Conservation (phyloP, 2,113 vertebrate genomes). For the Butorides virescens region DNA sequence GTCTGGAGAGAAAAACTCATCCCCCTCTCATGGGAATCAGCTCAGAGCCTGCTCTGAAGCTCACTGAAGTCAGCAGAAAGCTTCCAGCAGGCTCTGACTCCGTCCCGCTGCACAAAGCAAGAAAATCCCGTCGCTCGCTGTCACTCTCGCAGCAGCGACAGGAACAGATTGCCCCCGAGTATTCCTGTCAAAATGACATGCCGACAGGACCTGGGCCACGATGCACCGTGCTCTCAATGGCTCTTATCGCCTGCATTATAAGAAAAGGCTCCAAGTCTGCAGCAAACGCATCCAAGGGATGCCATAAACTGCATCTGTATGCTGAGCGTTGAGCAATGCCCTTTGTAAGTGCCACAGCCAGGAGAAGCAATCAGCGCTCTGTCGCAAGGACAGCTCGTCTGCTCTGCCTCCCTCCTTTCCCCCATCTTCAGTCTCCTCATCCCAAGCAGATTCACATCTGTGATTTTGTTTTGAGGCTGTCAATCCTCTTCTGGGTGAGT, state of each 20-base stretch:
- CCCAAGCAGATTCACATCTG: not conserved
- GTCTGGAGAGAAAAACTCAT: not conserved
- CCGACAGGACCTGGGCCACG: not conserved
- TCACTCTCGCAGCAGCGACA: not conserved
- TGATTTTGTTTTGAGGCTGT: not conserved
- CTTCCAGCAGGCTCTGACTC: not conserved
- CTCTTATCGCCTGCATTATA: not conserved
- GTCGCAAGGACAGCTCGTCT: not conserved
- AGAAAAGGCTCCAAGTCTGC: not conserved
- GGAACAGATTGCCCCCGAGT: not conserved
- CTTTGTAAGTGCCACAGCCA: not conserved
- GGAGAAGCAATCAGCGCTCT: not conserved
- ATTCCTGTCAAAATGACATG: not conserved
- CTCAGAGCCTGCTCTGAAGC: not conserved
- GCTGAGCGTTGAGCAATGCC: not conserved
- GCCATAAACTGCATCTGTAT: not conserved
- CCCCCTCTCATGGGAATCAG: not conserved
- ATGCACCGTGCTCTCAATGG: not conserved
- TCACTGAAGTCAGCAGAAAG: not conserved
- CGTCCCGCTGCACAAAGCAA: not conserved
- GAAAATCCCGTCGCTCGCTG: accelerated
- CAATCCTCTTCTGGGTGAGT: not conserved
- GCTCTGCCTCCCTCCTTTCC: not conserved
- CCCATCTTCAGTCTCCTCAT: not conserved
- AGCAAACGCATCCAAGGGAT: not conserved